A percentile compares a stretch with the other conserved stretches of the same genome.
phyloP scores from a whole-genome alignment of 2,888 invertebrate species.

The Phengaris arion region DNA sequence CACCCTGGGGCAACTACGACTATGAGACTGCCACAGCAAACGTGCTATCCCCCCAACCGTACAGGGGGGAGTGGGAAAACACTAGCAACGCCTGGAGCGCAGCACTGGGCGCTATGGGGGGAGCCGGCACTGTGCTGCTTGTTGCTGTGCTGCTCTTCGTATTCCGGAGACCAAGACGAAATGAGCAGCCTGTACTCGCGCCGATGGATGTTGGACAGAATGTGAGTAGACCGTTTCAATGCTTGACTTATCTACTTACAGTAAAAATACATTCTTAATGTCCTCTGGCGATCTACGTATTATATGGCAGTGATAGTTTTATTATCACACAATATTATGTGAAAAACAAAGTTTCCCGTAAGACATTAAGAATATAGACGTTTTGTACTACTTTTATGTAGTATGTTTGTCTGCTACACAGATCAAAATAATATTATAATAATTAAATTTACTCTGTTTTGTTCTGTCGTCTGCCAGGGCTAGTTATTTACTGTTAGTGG shows the following conservation, averaged over 20 bases:
- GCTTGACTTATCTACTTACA: too few species aligned
- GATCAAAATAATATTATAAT: too few species aligned
- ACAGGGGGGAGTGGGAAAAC: slow-evolving; percentile 43
- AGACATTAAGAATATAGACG: too few species aligned
- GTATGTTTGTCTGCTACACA: too few species aligned
- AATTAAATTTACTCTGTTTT: too few species aligned
- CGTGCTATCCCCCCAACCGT: slow-evolving; percentile 48
- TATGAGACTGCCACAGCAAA: neutral
- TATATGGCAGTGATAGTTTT: too few species aligned
- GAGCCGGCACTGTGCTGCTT: slow-evolving; percentile 64
- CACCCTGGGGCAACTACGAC: slow-evolving; percentile 48
- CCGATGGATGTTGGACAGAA: slow-evolving; percentile 67
- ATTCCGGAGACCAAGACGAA: slow-evolving; percentile 58
- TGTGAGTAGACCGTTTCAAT: slow-evolving; percentile 47
- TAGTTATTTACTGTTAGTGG: neutral
- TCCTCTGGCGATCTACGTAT: too few species aligned
- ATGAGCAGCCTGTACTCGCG: slow-evolving; percentile 56
- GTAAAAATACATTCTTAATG: too few species aligned
- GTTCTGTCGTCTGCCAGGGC: too few species aligned
- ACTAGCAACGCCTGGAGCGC: slow-evolving; percentile 64
- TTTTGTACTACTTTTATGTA: too few species aligned
- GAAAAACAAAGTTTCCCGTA: too few species aligned
- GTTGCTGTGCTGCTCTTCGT: slow-evolving; percentile 59
- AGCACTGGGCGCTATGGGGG: slow-evolving; percentile 61
- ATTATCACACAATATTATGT: too few species aligned